Conservation (phyloP, 2,888 invertebrate species). For the Saturnia japonica region DNA sequence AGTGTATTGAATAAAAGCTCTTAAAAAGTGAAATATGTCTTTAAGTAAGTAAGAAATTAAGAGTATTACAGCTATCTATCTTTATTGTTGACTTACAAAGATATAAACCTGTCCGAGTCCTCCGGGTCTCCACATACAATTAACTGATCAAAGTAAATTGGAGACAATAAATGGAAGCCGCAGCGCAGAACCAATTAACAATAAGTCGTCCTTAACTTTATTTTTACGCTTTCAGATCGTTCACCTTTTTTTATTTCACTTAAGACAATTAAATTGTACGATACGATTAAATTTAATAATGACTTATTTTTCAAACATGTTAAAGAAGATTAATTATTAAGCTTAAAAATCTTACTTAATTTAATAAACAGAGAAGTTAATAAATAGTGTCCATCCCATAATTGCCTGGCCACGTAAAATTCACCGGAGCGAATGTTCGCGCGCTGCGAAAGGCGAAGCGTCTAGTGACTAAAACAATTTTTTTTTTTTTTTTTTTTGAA, state of each 20-base stretch:
- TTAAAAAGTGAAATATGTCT: too few species aligned
- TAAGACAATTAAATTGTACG: neutral
- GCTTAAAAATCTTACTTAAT: too few species aligned
- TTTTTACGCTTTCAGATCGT: conserved; percentile 56
- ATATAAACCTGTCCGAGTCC: conserved; percentile 11
- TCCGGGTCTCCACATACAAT: conserved; percentile 19
- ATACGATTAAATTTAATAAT: neutral
- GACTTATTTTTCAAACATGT: too few species aligned
- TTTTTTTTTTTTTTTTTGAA: too few species aligned
- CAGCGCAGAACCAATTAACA: conserved; percentile 8
- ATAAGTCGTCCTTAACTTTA: conserved; percentile 56
- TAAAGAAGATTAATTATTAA: too few species aligned
- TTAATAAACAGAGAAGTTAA: too few species aligned
- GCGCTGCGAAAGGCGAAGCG: too few species aligned
- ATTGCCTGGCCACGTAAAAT: too few species aligned
- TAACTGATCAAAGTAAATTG: conserved; percentile 15
- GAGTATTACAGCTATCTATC: neutral
- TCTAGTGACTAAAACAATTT: too few species aligned
- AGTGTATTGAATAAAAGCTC: neutral
- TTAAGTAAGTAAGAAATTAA: too few species aligned
- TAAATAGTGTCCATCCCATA: too few species aligned
- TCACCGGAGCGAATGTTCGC: too few species aligned
- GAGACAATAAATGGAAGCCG: conserved; percentile 9
- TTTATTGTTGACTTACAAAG: conserved; percentile 5
- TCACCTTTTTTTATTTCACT: conserved; percentile 42